Evolutionary conservation across 2,888 invertebrate species (phyloP), one percentile per base, ranked within the genome.

Genomic region (Zaprionus bogoriensis): DNA sequence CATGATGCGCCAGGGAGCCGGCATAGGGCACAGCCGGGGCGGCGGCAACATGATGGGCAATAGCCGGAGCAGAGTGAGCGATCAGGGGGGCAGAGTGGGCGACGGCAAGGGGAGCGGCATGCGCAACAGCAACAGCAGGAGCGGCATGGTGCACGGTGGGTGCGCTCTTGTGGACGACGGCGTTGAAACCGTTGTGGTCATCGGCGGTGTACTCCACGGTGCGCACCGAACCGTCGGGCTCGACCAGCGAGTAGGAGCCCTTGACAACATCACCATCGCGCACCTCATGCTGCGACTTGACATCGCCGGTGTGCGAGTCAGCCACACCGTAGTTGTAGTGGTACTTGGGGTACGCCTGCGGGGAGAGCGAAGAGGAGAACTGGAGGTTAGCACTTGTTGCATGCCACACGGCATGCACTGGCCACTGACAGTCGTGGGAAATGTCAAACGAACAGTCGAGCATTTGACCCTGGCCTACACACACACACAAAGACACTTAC

Each of bases 151-250:
- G 91, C 17, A 91, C 84, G 23, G 89, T 88, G 65, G 91, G 91
- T 17, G 89, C 91, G 53, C 81, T 89, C 86, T 91, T 91, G 65
- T 90, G 89, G 41, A 91, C 91, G 54, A 91, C 90, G n/a, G 91
- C 91, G 55, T 91, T 91, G 88, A 91, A 91, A 19, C 91, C 91
- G 46, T 90, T 90, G 77, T 91, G 90, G 44, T 91, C 91, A 84
- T 91, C 91, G 61, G 91, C 91, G 70, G 90, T 90, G 69, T 91
- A 91, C 73, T 91, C 91, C 46, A 91, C 91, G 64, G 91, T 91
- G 65, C 91, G 91, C 69, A 91, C 91, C 54, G 91, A 91, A 87
- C 91, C 91, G 60, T 91, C 91, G 62, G 91, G 91, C 82, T 91
- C 91, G 44, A 91, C 91, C 71, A 91, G 85, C 38, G 91, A 91